Conservation (phyloP, 2,888 invertebrate species). For the Lobophora halterata region DNA sequence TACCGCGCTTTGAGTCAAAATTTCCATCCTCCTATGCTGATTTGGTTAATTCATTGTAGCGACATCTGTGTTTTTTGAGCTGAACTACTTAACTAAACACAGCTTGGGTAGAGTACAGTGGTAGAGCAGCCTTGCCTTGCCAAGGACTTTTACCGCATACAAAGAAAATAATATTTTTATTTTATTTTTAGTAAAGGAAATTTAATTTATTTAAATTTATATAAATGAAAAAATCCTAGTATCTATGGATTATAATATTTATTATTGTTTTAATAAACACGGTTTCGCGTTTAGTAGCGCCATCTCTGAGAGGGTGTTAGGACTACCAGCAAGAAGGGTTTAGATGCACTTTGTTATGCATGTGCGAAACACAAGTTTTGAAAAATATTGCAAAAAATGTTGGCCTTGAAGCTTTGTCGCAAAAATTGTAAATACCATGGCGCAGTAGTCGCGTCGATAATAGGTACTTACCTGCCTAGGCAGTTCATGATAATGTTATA, state of each 20-base stretch:
- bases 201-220: too few relatives aligned
- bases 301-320: constrained; percentile 58
- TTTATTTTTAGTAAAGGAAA: too few relatives aligned
- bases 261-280: too few relatives aligned
- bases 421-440: neutral
- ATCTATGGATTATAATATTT: too few relatives aligned
- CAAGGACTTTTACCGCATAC: neutral
- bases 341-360: constrained; percentile 47
- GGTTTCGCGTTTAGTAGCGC: too few relatives aligned
- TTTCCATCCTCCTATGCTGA: too few relatives aligned
- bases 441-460: neutral
- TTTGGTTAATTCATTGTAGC: constrained; percentile 8
- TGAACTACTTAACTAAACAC: constrained; percentile 22
- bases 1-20: too few relatives aligned
- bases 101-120: too few relatives aligned
- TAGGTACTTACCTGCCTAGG: too few relatives aligned
- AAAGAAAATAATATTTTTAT: neutral
- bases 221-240: too few relatives aligned
- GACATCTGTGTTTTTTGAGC: constrained; percentile 24
- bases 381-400: constrained; percentile 19
- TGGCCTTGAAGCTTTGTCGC: constrained; percentile 1
- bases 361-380: constrained; percentile 37
- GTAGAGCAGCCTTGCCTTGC: too few relatives aligned
- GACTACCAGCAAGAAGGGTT: constrained; percentile 41
- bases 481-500: too few relatives aligned